phyloP scores from a whole-genome alignment of 2,113 vertebrate species.

The Pollimyrus isidori region DNA sequence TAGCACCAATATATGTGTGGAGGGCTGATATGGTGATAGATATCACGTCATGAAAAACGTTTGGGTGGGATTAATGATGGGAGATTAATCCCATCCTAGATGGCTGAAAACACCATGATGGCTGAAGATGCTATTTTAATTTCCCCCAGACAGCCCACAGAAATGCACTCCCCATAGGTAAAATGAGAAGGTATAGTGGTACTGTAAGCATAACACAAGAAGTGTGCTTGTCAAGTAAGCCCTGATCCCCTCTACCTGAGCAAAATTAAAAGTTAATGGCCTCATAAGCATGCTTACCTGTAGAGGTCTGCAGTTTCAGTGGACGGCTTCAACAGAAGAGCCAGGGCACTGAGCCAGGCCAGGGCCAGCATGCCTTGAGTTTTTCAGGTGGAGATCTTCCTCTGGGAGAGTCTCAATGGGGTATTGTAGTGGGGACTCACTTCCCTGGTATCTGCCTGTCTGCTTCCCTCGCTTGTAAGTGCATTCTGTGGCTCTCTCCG shows the following conservation, averaged over 20 bases:
- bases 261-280: background rate
- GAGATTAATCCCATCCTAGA: background rate
- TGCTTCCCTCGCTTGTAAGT: background rate
- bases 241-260: background rate
- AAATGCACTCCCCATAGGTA: background rate
- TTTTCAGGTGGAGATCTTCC: background rate
- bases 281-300: slow-evolving; percentile 57
- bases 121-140: background rate
- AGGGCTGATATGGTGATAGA: too few relatives aligned
- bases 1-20: too few relatives aligned
- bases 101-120: background rate
- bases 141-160: background rate
- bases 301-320: slow-evolving; percentile 42
- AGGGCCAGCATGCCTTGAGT: slow-evolving; percentile 58
- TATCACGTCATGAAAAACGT: too few relatives aligned
- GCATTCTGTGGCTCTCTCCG: slow-evolving; percentile 17
- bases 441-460: slow-evolving; percentile 5
- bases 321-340: slow-evolving; percentile 54
- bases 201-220: background rate
- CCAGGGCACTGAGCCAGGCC: slow-evolving; percentile 46
- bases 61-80: too few relatives aligned
- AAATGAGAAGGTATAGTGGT: background rate
- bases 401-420: background rate
- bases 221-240: background rate
- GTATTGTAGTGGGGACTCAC: background rate